These are phyloP conservation scores for Clusia tigrina DNA, from an alignment of 2,888 invertebrate genomes.

Conservation along the genomic window DNA sequence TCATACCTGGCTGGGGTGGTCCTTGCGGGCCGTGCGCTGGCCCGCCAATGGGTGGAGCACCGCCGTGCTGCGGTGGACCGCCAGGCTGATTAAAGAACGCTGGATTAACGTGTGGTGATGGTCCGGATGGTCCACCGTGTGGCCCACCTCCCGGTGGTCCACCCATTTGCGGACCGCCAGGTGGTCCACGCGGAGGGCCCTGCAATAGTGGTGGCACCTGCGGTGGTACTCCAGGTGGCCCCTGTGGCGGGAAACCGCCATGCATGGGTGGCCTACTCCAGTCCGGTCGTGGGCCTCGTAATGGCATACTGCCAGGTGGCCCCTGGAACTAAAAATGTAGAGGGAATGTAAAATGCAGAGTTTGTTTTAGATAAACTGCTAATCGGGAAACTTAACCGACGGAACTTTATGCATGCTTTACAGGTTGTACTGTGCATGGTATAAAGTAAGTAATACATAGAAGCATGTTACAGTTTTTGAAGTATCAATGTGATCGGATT, in stretches of 20 bases:
- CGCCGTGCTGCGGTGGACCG: slow-evolving; percentile 64
- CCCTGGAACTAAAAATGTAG: slow-evolving; percentile 63
- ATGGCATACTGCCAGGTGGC: slow-evolving; percentile 66
- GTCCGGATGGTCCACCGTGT: slow-evolving; percentile 69
- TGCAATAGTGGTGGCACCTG: slow-evolving; percentile 77
- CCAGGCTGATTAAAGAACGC: slow-evolving; percentile 88
- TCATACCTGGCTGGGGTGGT: slow-evolving; percentile 64
- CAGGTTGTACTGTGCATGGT: no score
- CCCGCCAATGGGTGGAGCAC: slow-evolving; percentile 68
- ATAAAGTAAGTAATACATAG: no score
- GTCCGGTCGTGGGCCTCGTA: slow-evolving; percentile 71
- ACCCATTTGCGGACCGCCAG: slow-evolving; percentile 69
- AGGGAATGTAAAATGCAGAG: slow-evolving; percentile 1
- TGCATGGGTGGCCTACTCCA: slow-evolving; percentile 81
- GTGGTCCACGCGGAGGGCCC: slow-evolving; percentile 71
- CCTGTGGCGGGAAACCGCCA: slow-evolving; percentile 70
- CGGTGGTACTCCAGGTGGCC: slow-evolving; percentile 68
- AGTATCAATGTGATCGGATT: no score
- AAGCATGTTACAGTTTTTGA: no score
- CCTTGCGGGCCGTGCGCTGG: slow-evolving; percentile 67
- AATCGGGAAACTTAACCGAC: neutral
- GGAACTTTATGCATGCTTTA: neutral
- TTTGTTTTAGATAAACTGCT: neutral
- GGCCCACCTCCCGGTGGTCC: slow-evolving; percentile 64
- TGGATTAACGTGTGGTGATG: slow-evolving; percentile 95